These are phyloP conservation scores for Lysiphlebus fabarum DNA, from an alignment of 1,140 invertebrate species.

Conservation along the genomic window DNA sequence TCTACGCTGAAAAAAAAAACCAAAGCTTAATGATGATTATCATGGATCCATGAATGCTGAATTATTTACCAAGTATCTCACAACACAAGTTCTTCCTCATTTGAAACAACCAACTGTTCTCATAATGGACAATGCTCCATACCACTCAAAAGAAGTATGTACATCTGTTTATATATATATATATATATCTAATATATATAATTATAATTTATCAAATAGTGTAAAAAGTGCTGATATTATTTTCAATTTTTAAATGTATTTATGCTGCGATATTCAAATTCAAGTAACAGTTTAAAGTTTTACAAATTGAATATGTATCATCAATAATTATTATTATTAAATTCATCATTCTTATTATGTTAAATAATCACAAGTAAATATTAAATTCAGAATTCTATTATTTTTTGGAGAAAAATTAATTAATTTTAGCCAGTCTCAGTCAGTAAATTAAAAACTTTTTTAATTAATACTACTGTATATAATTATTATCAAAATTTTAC, in stretches of 20 bases:
- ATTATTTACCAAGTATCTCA: not conserved
- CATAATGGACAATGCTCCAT: not conserved
- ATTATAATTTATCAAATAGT: no score
- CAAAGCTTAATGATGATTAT: not conserved
- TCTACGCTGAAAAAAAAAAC: no score
- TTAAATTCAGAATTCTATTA: no score
- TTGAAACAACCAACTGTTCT: not conserved
- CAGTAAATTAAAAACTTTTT: no score
- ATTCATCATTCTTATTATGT: no score
- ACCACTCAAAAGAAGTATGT: no score
- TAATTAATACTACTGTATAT: not conserved
- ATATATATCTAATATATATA: no score
- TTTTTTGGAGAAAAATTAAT: no score
- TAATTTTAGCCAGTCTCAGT: no score
- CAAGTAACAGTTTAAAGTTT: not conserved
- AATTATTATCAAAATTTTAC: not conserved
- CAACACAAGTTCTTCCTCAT: not conserved
- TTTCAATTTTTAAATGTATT: not conserved
- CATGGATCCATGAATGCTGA: not conserved
- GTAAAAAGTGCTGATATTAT: not conserved
- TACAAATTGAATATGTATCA: not conserved
- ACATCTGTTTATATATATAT: no score
- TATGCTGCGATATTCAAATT: not conserved
- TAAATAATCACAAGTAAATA: no score
- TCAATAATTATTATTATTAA: not conserved